phyloP scores from a whole-genome alignment of 1,140 invertebrate species.

The Aphaenogaster ashmeadi region DNA sequence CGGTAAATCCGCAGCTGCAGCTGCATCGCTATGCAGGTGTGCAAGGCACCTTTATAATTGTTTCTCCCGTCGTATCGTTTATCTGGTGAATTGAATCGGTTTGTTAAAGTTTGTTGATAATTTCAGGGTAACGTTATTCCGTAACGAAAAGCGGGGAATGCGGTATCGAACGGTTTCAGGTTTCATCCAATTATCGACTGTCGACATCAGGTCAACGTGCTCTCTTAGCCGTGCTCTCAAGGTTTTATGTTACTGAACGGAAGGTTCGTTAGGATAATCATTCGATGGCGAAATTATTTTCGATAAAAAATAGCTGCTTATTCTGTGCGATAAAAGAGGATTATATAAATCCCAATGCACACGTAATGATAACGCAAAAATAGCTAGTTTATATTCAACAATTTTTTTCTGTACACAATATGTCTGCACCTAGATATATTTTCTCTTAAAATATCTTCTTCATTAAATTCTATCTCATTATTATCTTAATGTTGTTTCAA shows the following conservation, averaged over 20 bases:
- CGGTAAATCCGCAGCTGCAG: not conserved
- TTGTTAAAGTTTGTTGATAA: constrained; percentile 29
- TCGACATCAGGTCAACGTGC: constrained; percentile 45
- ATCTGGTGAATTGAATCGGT: constrained; percentile 23
- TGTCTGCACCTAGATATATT: not conserved
- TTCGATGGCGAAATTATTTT: constrained; percentile 33
- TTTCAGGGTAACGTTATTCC: constrained; percentile 35
- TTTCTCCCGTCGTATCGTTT: not conserved
- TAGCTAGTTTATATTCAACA: not conserved
- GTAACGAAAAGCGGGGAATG: constrained; percentile 17
- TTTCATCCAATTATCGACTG: constrained; percentile 73
- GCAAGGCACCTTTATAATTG: not conserved
- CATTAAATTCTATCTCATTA: constrained; percentile 5
- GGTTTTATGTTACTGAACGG: constrained; percentile 41
- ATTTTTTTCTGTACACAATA: not conserved
- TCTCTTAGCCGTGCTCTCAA: constrained; percentile 17
- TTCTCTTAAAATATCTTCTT: not conserved
- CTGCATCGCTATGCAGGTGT: not conserved
- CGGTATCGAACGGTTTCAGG: constrained; percentile 29
- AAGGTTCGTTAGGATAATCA: not conserved
- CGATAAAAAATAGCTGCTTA: not conserved
- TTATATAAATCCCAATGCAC: constrained; percentile 27
- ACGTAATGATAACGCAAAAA: not conserved
- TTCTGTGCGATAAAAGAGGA: not conserved
- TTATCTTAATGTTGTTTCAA: constrained; percentile 16